Base-by-base conservation (phyloP, 2,797 vertebrate genomes). In the Anniella stebbinsi region DNA sequence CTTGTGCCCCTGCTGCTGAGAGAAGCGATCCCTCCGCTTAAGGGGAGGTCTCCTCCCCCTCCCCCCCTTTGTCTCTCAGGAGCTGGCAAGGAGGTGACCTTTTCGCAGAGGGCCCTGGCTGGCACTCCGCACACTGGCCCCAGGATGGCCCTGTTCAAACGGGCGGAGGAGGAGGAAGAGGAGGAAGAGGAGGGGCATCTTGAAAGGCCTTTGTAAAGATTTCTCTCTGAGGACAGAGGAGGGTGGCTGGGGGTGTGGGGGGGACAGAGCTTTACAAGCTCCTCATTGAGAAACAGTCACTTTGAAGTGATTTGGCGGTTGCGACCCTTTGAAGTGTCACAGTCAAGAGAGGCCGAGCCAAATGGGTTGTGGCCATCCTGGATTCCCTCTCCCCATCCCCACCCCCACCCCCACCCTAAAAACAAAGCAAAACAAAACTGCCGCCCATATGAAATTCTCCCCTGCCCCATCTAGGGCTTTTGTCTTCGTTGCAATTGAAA, bases 141-240 rank as follows among this genome's bases (percentile, higher is more conserved):
- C 48, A 1, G 28, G 0, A 33, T 54, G 69, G 84, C 84, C 84
- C 84, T 86, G 36, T 73, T 51, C n/a, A 73, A 85, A 73, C 33
- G 67, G 84, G 69, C 57, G 11, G 33, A 17, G 51, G 77, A 1
- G 76, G 18, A 10, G 54, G 54, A n/a, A n/a, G n/a, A n/a, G n/a
- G n/a, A 57, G 33, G 18, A 81, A 41, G 28, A 33, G 18, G 41
- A 17, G 15, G 25, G 41, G 11, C 38, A 18, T 23, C 48, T 23
- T 87, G 86, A 87, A 57, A n/a, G 81, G 83, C 48, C 36, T 85
- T 85, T 78, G 83, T 45, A 86, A 77, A 57, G 73, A 45, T 3
- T 12, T 69, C 63, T 48, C 88, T 41, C 10, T 9, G 18, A 28
- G 57, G 60, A 67, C 48, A 51, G 33, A 7, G 21, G 41, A 28